phyloP scores from a whole-genome alignment of 2,888 invertebrate genomes.

The Nezara viridula region DNA sequence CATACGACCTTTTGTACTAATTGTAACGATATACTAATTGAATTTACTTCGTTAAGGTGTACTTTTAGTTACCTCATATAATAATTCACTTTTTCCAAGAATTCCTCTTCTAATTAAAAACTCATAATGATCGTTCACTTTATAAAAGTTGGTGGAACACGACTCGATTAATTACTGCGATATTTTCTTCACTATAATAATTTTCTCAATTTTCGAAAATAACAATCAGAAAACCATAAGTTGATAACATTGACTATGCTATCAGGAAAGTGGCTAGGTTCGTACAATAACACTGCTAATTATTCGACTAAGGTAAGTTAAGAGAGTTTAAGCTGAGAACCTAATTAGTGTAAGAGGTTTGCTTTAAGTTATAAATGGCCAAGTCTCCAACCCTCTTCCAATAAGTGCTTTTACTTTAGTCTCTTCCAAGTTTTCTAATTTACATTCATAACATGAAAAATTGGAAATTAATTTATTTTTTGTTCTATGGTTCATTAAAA shows the following conservation, averaged over 20 bases:
- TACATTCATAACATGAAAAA: constrained; percentile 28
- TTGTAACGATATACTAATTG: too few relatives aligned
- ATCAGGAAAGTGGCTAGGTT: neutral
- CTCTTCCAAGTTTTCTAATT: constrained; percentile 22
- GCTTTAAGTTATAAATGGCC: constrained; percentile 6
- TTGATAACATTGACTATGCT: neutral
- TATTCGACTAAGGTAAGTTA: neutral
- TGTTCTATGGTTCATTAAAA: neutral
- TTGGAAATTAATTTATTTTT: constrained; percentile 11
- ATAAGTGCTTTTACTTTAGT: constrained; percentile 9
- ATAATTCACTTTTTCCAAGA: too few relatives aligned
- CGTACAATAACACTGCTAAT: neutral
- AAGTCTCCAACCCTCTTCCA: neutral
- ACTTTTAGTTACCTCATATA: too few relatives aligned
- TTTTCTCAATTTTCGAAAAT: neutral
- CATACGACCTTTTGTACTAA: too few relatives aligned
- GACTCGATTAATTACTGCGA: too few relatives aligned
- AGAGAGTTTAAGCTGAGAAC: constrained; percentile 7
- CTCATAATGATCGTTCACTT: too few relatives aligned
- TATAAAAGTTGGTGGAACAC: too few relatives aligned
- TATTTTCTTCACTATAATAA: too few relatives aligned
- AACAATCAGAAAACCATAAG: neutral
- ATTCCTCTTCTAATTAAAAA: too few relatives aligned
- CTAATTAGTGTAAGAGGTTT: constrained; percentile 9
- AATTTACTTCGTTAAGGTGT: too few relatives aligned